Base-by-base conservation (phyloP, 2,113 vertebrate genomes). In the Neogobius melanostomus region DNA sequence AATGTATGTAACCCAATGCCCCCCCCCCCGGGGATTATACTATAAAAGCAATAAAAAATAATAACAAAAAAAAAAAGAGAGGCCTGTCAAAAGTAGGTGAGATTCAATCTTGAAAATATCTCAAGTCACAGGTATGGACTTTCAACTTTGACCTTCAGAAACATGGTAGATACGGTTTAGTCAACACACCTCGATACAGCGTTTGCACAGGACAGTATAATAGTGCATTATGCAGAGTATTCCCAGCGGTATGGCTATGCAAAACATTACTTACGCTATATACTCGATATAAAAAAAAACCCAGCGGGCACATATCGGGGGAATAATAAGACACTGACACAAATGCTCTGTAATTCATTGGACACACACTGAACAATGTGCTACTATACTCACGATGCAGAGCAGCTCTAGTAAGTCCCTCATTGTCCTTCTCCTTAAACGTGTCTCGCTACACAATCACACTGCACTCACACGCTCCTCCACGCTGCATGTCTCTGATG, bases 391-490 rank as follows among this genome's bases (percentile, higher is more conserved):
- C 75, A 91, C 90, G 88, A 89, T 82, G 87, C 83, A 86, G 87
- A 89, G 83, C 76, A 88, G 79, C 83, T 90, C 87, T 87, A 90
- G 87, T 85, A 89, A 75, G 84, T 90, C 88, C 89, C 82, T 91
- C 90, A 91, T 91, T 90, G 89, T 90, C 89, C 81, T 54, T 54
- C 52, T 86, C 85, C 83, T 88, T 85, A 85, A 89, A 84, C 66
- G 84, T 81, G 76, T 85, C 75, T 86, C 75, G 82, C 77, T 81
- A 78, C 59, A 81, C 80, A 82, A 57, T 57, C 71, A 77, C 78
- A 85, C 61, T 64, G 45, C 81, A 89, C 76, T 86, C 84, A 80
- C 43, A 57, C 75, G 56, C 68, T 87, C 80, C 16, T 83, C 77
- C 83, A 74, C 77, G 68, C 81, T 82, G 81, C 79, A 87, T 83